Percentiles rank a stretch among this genome's conserved stretches.
Conservation (phyloP, 2,797 vertebrate species). For the Phataginus tetradactyla region DNA sequence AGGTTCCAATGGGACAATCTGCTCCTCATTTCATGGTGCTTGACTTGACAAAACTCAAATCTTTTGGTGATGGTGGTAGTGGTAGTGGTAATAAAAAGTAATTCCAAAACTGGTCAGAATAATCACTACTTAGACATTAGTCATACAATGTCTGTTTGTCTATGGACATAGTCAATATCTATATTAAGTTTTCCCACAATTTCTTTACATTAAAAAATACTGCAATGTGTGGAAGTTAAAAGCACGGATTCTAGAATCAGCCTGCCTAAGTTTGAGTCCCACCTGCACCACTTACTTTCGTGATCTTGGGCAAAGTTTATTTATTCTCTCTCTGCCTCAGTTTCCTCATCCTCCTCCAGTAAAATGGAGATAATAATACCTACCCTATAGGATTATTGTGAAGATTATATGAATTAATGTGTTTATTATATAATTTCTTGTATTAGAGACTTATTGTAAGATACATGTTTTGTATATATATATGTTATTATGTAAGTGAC, state of each 20-base stretch:
- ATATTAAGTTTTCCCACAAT: background rate
- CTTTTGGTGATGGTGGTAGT: background rate
- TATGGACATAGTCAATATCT: background rate
- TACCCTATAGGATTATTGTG: background rate
- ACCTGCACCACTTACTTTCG: background rate
- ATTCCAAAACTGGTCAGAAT: background rate
- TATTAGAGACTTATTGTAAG: background rate
- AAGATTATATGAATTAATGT: conserved; percentile 23
- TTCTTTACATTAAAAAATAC: background rate
- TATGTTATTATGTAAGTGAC: background rate
- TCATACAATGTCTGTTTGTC: background rate
- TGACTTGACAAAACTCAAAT: conserved; percentile 11
- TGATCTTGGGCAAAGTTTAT: background rate
- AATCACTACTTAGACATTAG: background rate
- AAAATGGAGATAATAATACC: background rate
- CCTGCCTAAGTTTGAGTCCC: background rate
- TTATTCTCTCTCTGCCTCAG: background rate
- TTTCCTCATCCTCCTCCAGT: background rate
- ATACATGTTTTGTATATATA: too few species aligned
- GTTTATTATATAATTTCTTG: background rate
- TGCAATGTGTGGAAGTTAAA: background rate
- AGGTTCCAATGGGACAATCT: background rate
- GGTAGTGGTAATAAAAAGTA: background rate
- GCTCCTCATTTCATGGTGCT: background rate
- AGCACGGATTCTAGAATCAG: background rate